These are phyloP conservation scores for Diabrotica virgifera DNA, from an alignment of 1,140 invertebrate species.

Conservation along the genomic window DNA sequence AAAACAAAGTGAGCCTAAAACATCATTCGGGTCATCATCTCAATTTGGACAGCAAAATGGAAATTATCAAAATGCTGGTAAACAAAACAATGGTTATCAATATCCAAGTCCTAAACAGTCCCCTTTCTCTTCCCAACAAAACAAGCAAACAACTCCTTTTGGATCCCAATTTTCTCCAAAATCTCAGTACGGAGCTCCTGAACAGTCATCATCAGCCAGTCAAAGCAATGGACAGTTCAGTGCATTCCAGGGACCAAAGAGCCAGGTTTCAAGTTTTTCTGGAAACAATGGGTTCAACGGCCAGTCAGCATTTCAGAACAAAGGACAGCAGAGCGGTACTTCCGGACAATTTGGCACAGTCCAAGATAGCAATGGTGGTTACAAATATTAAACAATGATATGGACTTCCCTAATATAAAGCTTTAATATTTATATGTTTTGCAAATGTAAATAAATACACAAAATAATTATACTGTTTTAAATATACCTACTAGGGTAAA, in stretches of 20 bases:
- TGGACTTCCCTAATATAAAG: no score
- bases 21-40: not conserved
- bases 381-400: slow-evolving; percentile 3
- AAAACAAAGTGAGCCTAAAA: not conserved
- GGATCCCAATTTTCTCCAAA: not conserved
- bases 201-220: no score
- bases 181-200: no score
- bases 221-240: no score
- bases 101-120: not conserved
- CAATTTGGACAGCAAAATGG: not conserved
- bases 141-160: not conserved
- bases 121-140: not conserved
- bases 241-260: no score
- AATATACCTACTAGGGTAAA: no score
- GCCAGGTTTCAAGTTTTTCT: no score
- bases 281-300: no score
- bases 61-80: not conserved
- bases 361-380: slow-evolving; percentile 4
- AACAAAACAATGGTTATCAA: slow-evolving; percentile 2
- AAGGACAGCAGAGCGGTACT: not conserved
- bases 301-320: not conserved
- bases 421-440: no score
- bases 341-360: slow-evolving; percentile 9
- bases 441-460: no score
- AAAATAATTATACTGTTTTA: no score